Evolutionary conservation across 2,113 vertebrate species (phyloP), one percentile per base, ranked within the genome.

Genomic region (Pteruthius melanotis): DNA sequence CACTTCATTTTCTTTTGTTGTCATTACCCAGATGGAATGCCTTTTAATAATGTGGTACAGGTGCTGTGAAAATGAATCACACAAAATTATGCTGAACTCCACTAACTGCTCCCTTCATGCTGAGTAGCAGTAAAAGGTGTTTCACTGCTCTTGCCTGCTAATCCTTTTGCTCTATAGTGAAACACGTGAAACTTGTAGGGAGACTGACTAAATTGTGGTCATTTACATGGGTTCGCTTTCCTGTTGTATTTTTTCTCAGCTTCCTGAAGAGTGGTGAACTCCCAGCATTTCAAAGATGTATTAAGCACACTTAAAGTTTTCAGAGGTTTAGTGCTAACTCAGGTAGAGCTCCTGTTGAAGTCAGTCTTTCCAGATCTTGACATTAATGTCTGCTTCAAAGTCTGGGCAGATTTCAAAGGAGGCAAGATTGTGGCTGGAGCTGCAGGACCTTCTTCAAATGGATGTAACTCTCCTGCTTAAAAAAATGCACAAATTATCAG

Each of bases 31-130:
- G 70, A 65, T 89, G 69, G 77, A 89, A 74, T 75, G 82, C 63
- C 59, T 92, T 70, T 95, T 82, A 84, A 74, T 86, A 79, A 65
- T 5, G 5, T 18, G 57, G 47, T 83, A 66, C 78, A 83, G 87
- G 87, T 95, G 92, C 83, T 75, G 56, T 81, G 89, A 88, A 95
- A 91, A 87, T 91, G 84, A 95, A 94, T 87, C 92, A 68, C 60
- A 39, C 22, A 33, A 15, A 90, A 92, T 93, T 61, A 93, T 71
- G 75, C 79, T 96, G 60, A 95, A 78, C 52, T 92, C 68, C 64
- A 60, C 76, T 88, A 60, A 93, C 76, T 92, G 71, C 35, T 97
- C 72, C 76, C 82, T 91, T 83, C 68, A 11, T 59, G 60, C 75
- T 68, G 56, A 92, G 45, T 9, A 75, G 60, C 68, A 78, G 40